Percentiles rank a stretch among this genome's conserved stretches.
phyloP scores from a whole-genome alignment of 2,888 invertebrate genomes.

The Macaria notata region DNA sequence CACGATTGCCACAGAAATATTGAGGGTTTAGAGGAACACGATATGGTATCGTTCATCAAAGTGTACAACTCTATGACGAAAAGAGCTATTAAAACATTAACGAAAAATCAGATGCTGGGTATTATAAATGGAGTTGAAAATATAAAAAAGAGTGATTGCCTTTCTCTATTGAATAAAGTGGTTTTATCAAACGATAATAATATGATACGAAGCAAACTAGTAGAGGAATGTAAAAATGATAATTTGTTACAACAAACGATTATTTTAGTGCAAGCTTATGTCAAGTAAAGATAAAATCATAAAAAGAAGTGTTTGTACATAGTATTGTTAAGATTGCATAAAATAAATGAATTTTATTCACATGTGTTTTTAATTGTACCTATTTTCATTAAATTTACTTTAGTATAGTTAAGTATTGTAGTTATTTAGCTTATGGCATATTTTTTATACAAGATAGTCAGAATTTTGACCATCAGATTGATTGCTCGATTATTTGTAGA shows the following conservation, averaged over 20 bases:
- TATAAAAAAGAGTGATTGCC: slow-evolving; percentile 44
- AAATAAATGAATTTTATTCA: no score
- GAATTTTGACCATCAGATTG: no score
- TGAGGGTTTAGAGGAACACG: slow-evolving; percentile 50
- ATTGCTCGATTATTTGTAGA: no score
- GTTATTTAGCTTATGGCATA: no score
- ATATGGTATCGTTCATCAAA: slow-evolving; percentile 49
- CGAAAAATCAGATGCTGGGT: slow-evolving; percentile 57
- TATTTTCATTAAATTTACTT: no score
- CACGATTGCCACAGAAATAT: slow-evolving; percentile 53
- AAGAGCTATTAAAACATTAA: slow-evolving; percentile 57
- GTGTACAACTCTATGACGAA: slow-evolving; percentile 58
- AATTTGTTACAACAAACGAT: slow-evolving; percentile 32
- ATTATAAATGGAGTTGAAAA: slow-evolving; percentile 49
- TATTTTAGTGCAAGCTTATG: slow-evolving; percentile 48
- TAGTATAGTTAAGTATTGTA: no score
- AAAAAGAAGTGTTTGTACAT: no score
- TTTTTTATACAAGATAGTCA: no score
- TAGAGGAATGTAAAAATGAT: slow-evolving; percentile 1
- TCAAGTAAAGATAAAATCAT: slow-evolving; percentile 24
- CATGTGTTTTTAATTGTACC: no score
- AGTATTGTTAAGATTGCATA: no score
- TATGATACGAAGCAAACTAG: slow-evolving; percentile 30
- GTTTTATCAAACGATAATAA: slow-evolving; percentile 48
- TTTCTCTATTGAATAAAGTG: slow-evolving; percentile 52